Conservation (phyloP, 2,888 invertebrate genomes). For the Mayetiola destructor region DNA sequence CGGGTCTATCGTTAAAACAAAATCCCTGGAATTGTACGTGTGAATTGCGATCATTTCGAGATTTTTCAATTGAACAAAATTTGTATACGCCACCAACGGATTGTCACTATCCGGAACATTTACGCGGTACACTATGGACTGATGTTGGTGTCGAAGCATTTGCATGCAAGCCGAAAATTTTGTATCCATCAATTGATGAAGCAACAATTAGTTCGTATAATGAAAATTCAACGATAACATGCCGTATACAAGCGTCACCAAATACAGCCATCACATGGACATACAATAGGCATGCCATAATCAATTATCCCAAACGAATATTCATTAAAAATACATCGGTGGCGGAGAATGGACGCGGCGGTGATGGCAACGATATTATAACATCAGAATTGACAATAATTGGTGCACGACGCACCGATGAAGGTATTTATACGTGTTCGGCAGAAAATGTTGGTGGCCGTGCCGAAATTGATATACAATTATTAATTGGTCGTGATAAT, state of each 20-base stretch:
- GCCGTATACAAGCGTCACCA: constrained; percentile 61
- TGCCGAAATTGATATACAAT: constrained; percentile 57
- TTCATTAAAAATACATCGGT: constrained; percentile 18
- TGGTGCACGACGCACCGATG: constrained; percentile 46
- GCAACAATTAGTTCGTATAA: constrained; percentile 47
- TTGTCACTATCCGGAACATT: constrained; percentile 53
- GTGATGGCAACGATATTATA: constrained; percentile 28
- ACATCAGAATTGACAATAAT: constrained; percentile 47
- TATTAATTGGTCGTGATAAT: constrained; percentile 30
- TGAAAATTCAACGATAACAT: constrained; percentile 54
- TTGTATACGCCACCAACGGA: constrained; percentile 60
- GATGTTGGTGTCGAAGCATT: constrained; percentile 56
- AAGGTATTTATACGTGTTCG: constrained; percentile 61
- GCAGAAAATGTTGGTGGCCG: constrained; percentile 72
- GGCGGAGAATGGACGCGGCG: constrained; percentile 18
- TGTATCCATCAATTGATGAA: constrained; percentile 43
- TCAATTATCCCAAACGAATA: constrained; percentile 37
- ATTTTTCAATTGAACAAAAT: constrained; percentile 58
- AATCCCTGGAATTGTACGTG: constrained; percentile 88
- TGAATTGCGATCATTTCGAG: constrained; percentile 59
- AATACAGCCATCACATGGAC: constrained; percentile 63
- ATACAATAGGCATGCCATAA: constrained; percentile 36
- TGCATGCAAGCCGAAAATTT: constrained; percentile 69
- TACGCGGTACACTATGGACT: constrained; percentile 59
- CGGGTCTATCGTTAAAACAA: constrained; percentile 57